phyloP scores from a whole-genome alignment of 2,888 invertebrate genomes.

The Hirtodrosophila trivittata region DNA sequence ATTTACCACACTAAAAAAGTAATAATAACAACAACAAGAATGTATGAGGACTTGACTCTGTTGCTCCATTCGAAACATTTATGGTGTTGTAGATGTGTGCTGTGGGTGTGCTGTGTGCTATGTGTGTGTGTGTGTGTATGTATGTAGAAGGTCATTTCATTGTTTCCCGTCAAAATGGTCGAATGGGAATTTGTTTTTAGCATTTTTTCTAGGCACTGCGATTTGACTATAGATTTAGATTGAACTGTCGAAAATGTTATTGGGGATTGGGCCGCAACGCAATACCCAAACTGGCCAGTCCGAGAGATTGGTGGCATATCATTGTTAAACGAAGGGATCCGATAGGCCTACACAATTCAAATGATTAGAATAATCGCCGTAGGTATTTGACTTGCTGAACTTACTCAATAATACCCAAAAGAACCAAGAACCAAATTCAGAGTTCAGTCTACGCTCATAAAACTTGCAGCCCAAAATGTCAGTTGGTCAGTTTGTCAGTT shows the following conservation, averaged over 20 bases:
- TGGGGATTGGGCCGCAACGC: constrained; percentile 38
- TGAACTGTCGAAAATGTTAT: constrained; percentile 76
- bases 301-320: constrained; percentile 41
- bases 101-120: constrained; percentile 12
- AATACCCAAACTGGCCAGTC: constrained; percentile 24
- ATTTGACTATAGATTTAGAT: constrained; percentile 70
- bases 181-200: constrained; percentile 74
- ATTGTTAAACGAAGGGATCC: constrained; percentile 18
- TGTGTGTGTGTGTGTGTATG: constrained; percentile 17
- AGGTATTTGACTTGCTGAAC: constrained; percentile 62
- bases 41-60: constrained; percentile 59
- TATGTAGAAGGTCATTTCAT: constrained; percentile 66
- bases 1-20: constrained; percentile 28
- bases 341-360: constrained; percentile 54
- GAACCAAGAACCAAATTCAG: constrained; percentile 12
- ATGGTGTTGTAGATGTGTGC: constrained; percentile 42
- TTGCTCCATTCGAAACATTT: constrained; percentile 77
- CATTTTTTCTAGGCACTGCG: constrained; percentile 22
- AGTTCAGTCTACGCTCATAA: constrained; percentile 43
- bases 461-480: constrained; percentile 43
- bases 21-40: constrained; percentile 28
- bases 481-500: constrained; percentile 26
- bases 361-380: constrained; percentile 76
- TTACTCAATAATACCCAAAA: constrained; percentile 36
- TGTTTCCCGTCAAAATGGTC: constrained; percentile 75